Evolutionary conservation across 2,113 vertebrate genomes (phyloP).

Genomic region (Glaucomys volans): DNA sequence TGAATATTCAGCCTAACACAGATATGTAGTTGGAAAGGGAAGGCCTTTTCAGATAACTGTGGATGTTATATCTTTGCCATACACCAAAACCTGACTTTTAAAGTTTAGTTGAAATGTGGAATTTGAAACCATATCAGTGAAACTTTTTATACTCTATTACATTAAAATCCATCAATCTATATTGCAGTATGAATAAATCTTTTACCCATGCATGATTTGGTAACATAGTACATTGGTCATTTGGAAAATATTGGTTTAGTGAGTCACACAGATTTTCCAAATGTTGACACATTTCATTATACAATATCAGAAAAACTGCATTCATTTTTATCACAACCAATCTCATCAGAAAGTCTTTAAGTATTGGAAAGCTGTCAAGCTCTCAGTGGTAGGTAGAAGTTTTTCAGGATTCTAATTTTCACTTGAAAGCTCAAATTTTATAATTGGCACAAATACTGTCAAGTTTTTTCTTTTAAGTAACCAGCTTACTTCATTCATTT

Average conservation of each 20-base stretch:
- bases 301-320: slow-evolving; percentile 36
- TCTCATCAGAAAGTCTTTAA: slow-evolving; percentile 62
- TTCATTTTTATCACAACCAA: slow-evolving; percentile 33
- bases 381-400: slow-evolving; percentile 56
- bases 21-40: neutral
- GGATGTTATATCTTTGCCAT: slow-evolving; percentile 42
- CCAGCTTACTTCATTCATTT: slow-evolving; percentile 64
- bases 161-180: slow-evolving; percentile 33
- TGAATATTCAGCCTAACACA: neutral
- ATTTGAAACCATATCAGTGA: slow-evolving; percentile 53
- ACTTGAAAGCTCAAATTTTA: slow-evolving; percentile 74
- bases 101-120: slow-evolving; percentile 56
- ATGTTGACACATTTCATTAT: slow-evolving; percentile 58
- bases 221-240: slow-evolving; percentile 52
- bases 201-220: slow-evolving; percentile 15
- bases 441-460: slow-evolving; percentile 74
- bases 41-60: slow-evolving; percentile 39
- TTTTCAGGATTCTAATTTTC: slow-evolving; percentile 77
- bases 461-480: slow-evolving; percentile 72
- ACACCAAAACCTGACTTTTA: slow-evolving; percentile 43
- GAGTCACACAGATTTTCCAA: slow-evolving; percentile 53
- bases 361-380: slow-evolving; percentile 71
- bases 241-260: slow-evolving; percentile 45
- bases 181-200: slow-evolving; percentile 3
- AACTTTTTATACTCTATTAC: slow-evolving; percentile 17